Conservation (phyloP, 1,140 invertebrate genomes). For the Procambarus virginalis region DNA sequence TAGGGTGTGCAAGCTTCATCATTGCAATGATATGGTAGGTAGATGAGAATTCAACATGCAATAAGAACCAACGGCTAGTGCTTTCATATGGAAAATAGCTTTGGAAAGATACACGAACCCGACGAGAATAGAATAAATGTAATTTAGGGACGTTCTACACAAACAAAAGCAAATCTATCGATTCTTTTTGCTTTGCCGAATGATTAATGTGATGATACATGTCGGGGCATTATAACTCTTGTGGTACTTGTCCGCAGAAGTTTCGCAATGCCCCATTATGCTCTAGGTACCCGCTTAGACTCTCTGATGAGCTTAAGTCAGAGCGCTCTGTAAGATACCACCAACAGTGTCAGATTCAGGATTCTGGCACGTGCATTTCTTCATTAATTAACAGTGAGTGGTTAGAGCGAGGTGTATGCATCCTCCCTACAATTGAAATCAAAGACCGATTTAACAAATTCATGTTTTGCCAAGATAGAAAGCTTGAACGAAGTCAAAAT, state of each 20-base stretch:
- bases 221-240: not conserved
- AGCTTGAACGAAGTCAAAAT: too few species aligned
- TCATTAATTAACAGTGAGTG: too few species aligned
- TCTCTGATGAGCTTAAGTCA: slow-evolving; percentile 21
- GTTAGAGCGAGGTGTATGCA: too few species aligned
- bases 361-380: not conserved
- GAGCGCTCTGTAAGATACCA: slow-evolving; percentile 40
- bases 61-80: not conserved
- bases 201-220: not conserved
- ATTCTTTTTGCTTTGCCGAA: slow-evolving; percentile 1
- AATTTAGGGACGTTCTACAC: too few species aligned
- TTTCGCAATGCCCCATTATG: not conserved
- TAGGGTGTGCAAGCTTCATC: slow-evolving; percentile 34
- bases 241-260: not conserved
- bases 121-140: not conserved
- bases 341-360: slow-evolving; percentile 52
- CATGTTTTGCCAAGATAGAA: too few species aligned
- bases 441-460: too few species aligned
- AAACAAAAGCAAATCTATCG: not conserved
- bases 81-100: not conserved
- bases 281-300: slow-evolving; percentile 58
- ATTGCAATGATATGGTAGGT: not conserved
- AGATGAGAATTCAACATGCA: not conserved
- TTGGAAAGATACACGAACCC: not conserved
- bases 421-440: too few species aligned